Evolutionary conservation across 1,140 invertebrate species (phyloP).

Genomic region (Drosophila ogumai): DNA sequence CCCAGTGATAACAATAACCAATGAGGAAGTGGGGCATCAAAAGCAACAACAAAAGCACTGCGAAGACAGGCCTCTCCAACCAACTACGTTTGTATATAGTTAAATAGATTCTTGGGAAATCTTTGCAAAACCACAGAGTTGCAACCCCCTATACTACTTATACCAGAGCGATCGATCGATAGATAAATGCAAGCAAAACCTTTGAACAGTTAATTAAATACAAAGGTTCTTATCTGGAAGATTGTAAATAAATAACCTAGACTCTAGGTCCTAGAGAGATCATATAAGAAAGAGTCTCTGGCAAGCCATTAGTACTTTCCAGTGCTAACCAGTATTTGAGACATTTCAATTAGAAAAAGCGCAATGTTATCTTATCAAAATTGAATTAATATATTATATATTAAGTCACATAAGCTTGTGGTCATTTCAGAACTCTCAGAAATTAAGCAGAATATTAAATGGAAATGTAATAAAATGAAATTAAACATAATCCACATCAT

Average conservation of each 20-base stretch:
- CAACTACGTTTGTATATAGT: conserved; percentile 4
- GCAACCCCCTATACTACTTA: conserved; percentile 15
- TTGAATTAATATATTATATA: background rate
- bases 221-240: conserved; percentile 13
- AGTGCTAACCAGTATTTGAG: conserved; percentile 1
- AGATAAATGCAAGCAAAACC: conserved; percentile 10
- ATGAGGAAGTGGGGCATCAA: conserved; percentile 51
- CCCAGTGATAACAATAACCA: conserved; percentile 72
- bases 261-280: background rate
- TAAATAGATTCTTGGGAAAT: conserved; percentile 23
- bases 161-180: conserved; percentile 9
- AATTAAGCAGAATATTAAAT: background rate
- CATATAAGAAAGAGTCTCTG: background rate
- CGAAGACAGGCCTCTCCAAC: conserved; percentile 30
- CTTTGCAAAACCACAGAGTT: conserved; percentile 23
- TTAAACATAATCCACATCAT: background rate
- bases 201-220: conserved; percentile 1
- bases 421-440: background rate
- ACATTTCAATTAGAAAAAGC: background rate
- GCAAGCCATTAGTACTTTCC: background rate
- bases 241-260: background rate
- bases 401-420: background rate
- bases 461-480: background rate
- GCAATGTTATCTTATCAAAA: conserved; percentile 5
- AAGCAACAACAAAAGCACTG: conserved; percentile 16